Conservation (phyloP, 2,113 vertebrate genomes). For the Athene noctua region DNA sequence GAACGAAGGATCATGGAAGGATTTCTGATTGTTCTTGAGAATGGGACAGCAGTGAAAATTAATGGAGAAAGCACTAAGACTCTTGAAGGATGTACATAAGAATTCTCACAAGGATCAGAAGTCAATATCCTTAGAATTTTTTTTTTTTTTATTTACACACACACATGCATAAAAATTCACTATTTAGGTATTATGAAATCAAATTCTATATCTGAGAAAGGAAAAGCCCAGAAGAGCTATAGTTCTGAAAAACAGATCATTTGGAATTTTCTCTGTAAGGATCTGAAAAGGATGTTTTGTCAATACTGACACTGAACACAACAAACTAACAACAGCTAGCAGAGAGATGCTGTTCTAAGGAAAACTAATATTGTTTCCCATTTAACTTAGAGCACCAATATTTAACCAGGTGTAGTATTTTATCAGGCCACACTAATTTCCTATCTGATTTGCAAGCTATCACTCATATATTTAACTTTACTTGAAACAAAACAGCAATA, state of each 20-base stretch:
- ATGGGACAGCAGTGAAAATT: not conserved
- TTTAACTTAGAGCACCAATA: not conserved
- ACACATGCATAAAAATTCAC: not conserved
- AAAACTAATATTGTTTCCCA: not conserved
- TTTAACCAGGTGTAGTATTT: not conserved
- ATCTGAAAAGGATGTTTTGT: not conserved
- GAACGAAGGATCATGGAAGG: rapidly evolving
- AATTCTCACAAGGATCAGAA: not conserved
- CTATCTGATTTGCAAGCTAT: not conserved
- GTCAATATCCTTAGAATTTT: not conserved
- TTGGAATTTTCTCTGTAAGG: not conserved
- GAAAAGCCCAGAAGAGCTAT: not conserved
- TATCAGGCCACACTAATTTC: not conserved
- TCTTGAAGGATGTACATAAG: not conserved
- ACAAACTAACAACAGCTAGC: not conserved
- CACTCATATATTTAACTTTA: not conserved
- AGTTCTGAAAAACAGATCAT: not conserved
- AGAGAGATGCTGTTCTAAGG: not conserved
- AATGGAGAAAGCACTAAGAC: not conserved
- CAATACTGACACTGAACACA: not conserved
- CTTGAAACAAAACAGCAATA: not conserved
- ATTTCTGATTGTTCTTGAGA: not conserved
- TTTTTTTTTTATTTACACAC: not conserved
- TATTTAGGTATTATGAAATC: not conserved
- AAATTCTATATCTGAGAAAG: not conserved